Conservation (phyloP, 2,888 invertebrate genomes). For the Apantesis nais region DNA sequence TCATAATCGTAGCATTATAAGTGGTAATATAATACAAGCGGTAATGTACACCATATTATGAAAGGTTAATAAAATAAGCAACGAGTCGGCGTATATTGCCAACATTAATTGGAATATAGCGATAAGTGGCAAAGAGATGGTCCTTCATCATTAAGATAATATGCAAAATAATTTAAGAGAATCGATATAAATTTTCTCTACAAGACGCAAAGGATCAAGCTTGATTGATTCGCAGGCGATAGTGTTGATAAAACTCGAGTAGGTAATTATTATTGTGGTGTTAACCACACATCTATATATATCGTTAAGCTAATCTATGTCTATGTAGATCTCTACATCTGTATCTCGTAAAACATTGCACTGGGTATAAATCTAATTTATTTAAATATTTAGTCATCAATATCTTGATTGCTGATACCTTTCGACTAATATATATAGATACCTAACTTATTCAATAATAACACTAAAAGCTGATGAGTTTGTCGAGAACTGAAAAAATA, state of each 20-base stretch:
- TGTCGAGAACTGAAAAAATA: conserved; percentile 34
- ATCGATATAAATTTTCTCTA: conserved; percentile 63
- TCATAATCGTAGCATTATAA: conserved; percentile 67
- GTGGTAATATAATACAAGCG: conserved; percentile 64
- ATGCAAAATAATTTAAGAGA: conserved; percentile 69
- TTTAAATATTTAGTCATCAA: conserved; percentile 48
- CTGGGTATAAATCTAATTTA: conserved; percentile 40
- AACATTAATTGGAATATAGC: conserved; percentile 79
- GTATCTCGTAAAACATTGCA: conserved; percentile 42
- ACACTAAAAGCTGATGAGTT: conserved; percentile 33
- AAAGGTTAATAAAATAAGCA: conserved; percentile 76
- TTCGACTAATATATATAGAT: conserved; percentile 36
- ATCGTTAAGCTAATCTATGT: conserved; percentile 42
- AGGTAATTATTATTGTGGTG: conserved; percentile 49
- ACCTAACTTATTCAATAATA: conserved; percentile 38
- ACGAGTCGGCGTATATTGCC: conserved; percentile 68
- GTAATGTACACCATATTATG: conserved; percentile 69
- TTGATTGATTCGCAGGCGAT: conserved; percentile 72
- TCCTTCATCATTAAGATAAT: conserved; percentile 79
- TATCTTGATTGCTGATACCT: conserved; percentile 37
- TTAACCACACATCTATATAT: conserved; percentile 40
- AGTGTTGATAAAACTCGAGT: conserved; percentile 56
- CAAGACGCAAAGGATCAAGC: conserved; percentile 58
- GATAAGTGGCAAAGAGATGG: conserved; percentile 70
- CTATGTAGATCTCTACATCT: conserved; percentile 38